Base-by-base conservation (phyloP, 2,888 invertebrate genomes). In the Sisyra nigra region DNA sequence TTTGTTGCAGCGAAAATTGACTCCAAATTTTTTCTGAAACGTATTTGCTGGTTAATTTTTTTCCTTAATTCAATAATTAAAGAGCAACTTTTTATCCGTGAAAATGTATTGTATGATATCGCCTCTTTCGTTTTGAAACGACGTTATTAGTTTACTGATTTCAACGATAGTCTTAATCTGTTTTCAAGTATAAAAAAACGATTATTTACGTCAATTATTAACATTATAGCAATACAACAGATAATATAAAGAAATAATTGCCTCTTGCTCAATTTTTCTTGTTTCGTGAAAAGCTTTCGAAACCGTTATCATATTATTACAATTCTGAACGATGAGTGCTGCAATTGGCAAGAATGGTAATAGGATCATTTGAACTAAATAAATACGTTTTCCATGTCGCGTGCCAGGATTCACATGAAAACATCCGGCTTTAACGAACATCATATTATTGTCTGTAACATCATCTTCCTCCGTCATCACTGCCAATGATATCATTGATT, bases 391-490 rank as follows among this genome's bases (percentile, higher is more conserved):
- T 7, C 35, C 35, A 13, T 17, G 14, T 14, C 35, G 35, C 17
- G 35, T 15, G 14, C 35, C 35, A 14, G 35, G 35, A 35, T 35
- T 35, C 14, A 35, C 35, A 14, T 17, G 35, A 17, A 35, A 35
- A 35, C 35, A 35, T 24, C 24, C 24, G 7, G 24, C 24, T 24
- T 24, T 24, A 24, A 24, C 24, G 24, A 24, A 24, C 24, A 24
- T 24, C 24, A 24, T 24, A 7, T 7, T 24, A 24, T 24, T 24
- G 24, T 24, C 24, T 24, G 7, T 5, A 24, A 24, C 24, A 24
- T 24, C 24, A 24, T 24, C 24, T 24, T 24, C 24, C 24, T 24
- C 24, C 7, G 24, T 5, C 24, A 24, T 24, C 24, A 24, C 24
- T 7, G 24, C 24, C 7, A 7, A 24, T 24, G 24, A 24, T 7